Evolutionary conservation across 2,888 invertebrate genomes (phyloP).

Genomic region (Ophion costatus): DNA sequence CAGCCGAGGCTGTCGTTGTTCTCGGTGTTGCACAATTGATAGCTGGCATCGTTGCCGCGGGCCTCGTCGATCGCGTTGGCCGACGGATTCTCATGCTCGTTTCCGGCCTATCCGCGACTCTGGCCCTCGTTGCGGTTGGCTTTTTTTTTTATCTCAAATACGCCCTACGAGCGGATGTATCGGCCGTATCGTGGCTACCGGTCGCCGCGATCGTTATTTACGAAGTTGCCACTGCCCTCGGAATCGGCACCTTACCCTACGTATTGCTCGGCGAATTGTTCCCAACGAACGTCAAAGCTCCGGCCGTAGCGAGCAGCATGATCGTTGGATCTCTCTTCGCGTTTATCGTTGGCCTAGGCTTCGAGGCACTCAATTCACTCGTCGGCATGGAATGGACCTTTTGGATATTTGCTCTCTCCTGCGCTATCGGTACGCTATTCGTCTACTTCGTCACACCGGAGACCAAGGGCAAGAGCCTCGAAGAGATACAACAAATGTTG

Average conservation of each 20-base stretch:
- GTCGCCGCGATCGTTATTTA: constrained; percentile 86
- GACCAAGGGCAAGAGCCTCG: constrained; percentile 87
- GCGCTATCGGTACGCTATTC: constrained; percentile 85
- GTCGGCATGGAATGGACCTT: constrained; percentile 85
- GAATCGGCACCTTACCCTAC: constrained; percentile 87
- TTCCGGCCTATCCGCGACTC: constrained; percentile 85
- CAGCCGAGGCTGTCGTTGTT: constrained; percentile 85
- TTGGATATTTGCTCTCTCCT: constrained; percentile 85
- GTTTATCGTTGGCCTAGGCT: constrained; percentile 86
- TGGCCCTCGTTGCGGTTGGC: constrained; percentile 85
- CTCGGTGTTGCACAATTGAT: constrained; percentile 85
- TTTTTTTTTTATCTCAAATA: constrained; percentile 86
- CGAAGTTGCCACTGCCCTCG: constrained; percentile 87
- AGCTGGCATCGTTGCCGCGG: constrained; percentile 86
- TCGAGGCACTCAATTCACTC: constrained; percentile 85
- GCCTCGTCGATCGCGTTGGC: constrained; percentile 87
- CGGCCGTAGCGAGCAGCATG: constrained; percentile 87
- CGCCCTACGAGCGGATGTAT: constrained; percentile 83
- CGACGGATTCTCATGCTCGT: constrained; percentile 86
- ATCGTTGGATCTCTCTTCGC: constrained; percentile 86
- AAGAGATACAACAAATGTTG: constrained; percentile 84
- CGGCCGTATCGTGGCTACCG: constrained; percentile 85
- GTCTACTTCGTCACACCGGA: constrained; percentile 85
- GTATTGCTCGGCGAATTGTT: constrained; percentile 88
- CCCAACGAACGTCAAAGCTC: constrained; percentile 87